Percentiles rank a stretch among this genome's conserved stretches.
phyloP scores from a whole-genome alignment of 2,797 vertebrate genomes.

The Hafferia zeledoni region DNA sequence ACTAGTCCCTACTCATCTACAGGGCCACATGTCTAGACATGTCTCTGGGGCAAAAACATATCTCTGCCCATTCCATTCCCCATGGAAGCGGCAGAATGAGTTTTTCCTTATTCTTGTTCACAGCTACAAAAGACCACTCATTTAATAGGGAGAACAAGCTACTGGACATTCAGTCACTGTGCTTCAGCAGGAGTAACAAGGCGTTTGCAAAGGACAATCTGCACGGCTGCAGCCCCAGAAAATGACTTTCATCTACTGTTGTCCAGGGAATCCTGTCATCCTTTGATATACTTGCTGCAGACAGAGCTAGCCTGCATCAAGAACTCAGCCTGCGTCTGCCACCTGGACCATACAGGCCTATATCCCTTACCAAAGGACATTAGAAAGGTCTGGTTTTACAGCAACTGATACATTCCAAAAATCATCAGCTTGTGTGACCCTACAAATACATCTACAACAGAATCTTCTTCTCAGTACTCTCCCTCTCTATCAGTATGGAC shows the following conservation, averaged over 20 bases:
- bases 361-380: no score
- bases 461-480: neutral
- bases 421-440: neutral
- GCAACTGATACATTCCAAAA: neutral
- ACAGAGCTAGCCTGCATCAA: neutral
- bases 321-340: neutral
- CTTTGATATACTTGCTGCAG: neutral
- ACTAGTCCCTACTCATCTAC: neutral
- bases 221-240: neutral
- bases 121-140: neutral
- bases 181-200: neutral
- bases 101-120: neutral
- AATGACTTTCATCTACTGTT: neutral
- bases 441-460: neutral
- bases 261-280: neutral
- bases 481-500: neutral
- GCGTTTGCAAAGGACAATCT: neutral
- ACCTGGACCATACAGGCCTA: accelerated
- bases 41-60: neutral
- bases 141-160: neutral
- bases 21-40: neutral
- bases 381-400: neutral
- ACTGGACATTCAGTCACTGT: neutral
- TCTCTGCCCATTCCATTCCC: neutral
- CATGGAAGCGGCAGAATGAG: neutral